These are phyloP conservation scores for Ophioninae sp. DNA, from an alignment of 2,888 invertebrate species.

Conservation along the genomic window DNA sequence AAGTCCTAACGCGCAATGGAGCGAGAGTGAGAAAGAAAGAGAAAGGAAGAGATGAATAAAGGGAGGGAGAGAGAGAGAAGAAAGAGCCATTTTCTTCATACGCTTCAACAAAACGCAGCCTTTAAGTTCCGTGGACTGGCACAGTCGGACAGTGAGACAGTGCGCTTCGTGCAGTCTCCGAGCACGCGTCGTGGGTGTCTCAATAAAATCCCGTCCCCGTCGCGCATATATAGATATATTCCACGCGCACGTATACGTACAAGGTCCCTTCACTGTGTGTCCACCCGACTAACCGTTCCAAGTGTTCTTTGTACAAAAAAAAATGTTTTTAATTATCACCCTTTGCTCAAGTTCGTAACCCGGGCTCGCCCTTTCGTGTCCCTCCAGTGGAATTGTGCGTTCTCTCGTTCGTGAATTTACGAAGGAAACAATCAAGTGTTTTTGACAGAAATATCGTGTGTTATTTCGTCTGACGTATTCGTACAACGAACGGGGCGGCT, in stretches of 20 bases:
- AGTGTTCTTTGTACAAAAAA: background rate
- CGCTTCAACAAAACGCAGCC: slow-evolving; percentile 50
- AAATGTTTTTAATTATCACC: background rate
- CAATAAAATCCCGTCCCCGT: slow-evolving; percentile 21
- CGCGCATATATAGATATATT: slow-evolving; percentile 24
- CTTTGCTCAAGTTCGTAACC: slow-evolving; percentile 4
- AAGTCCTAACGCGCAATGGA: slow-evolving; percentile 15
- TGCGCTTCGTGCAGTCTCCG: slow-evolving; percentile 56
- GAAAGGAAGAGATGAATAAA: slow-evolving; percentile 19
- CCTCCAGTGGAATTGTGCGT: slow-evolving; percentile 1
- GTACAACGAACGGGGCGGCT: background rate
- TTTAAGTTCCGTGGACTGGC: slow-evolving; percentile 47
- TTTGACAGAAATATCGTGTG: background rate
- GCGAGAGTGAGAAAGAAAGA: slow-evolving; percentile 30
- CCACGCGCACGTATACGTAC: slow-evolving; percentile 17
- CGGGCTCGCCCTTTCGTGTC: background rate
- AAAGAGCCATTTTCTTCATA: slow-evolving; percentile 15
- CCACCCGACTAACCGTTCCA: slow-evolving; percentile 19
- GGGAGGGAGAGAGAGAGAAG: slow-evolving; percentile 19
- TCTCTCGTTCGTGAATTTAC: slow-evolving; percentile 4
- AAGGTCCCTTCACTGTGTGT: slow-evolving; percentile 24
- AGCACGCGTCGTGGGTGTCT: slow-evolving; percentile 40
- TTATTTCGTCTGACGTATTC: background rate
- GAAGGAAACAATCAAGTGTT: background rate
- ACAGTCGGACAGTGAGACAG: slow-evolving; percentile 49